Base-by-base conservation (phyloP, 2,888 invertebrate genomes). In the Lepidocyrtinus sp. region DNA sequence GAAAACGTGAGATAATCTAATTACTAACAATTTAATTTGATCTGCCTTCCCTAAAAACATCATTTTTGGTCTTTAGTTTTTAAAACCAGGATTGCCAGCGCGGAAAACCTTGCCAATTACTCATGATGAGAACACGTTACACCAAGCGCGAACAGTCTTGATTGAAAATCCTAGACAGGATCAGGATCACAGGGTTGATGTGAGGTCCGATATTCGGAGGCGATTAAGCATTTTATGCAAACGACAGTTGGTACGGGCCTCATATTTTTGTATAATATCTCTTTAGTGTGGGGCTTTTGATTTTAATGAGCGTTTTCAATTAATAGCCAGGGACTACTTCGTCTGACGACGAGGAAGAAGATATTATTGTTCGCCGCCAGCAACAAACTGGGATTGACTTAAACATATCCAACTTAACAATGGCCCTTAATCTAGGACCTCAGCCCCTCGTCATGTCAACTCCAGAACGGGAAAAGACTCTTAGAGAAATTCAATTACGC, bases 331-430 rank as follows among this genome's bases (percentile, higher is more conserved):
- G n/a, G n/a, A n/a, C n/a, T 17, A 19, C 19, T 24, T 45, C 17
- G 0, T 63, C 59, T 1, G 68, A 72, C 19, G 68, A 76, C 1
- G 46, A 73, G 15, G 68, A 67, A 0, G 81, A 80, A 25, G 83
- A 82, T 17, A 26, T 45, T 1, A 73, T 83, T 36, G 1, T 84
- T 2, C 24, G 68, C 12, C 62, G 68, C 24, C 73, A 73, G 12
- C 65, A 75, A 17, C 74, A 76, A 26, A 75, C 72, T 19, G 74
- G 74, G 15, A 27, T 46, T 9, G 79, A 83, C 69, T 81, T 85
- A 55, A 83, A 86, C 69, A 74, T 84, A 2, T 74, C 84, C 1
- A 83, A 86, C 74, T 67, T 86, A 1, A 86, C 86, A 0, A 45
- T 69, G 26, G 82, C 75, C 15, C 65, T 86, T 1, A 27, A 72